Evolutionary conservation across 2,113 vertebrate species (phyloP), one percentile per base, ranked within the genome.

Genomic region (Seriola quinqueradiata): DNA sequence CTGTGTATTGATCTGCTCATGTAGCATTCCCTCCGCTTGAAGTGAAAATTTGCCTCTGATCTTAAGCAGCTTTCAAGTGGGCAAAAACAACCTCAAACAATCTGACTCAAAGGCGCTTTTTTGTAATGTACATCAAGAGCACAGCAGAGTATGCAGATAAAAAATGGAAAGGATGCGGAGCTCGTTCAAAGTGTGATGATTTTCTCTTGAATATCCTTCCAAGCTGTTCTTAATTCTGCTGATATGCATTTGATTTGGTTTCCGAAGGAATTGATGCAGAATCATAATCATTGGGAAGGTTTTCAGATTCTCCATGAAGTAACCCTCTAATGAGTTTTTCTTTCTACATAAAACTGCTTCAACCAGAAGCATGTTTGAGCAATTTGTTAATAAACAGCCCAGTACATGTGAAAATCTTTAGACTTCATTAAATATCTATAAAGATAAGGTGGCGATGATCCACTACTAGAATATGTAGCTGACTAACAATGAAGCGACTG

Each of bases 1-100:
- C 46, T 19, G 65, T 32, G 84, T 88, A 90, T 90, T 90, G 89
- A 92, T 88, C 87, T 77, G 74, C 84, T 87, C 78, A 81, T 83
- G 75, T 80, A 87, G 82, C 73, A 57, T 70, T 90, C 79, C 75
- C 75, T 63, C 74, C 9, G 23, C 72, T 87, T 80, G 4, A 21
- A 83, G 75, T 72, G 63, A 66, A 75, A 79, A 75, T 64, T 67
- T 40, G 70, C 52, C 75, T 90, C 65, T 85, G 84, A 89, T 92
- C 79, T 81, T 63, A 90, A 70, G 42, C 46, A 67, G 75, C 84
- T 90, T 90, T 87, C 71, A 85, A 82, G 81, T 64, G 70, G 38
- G 84, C 38, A 54, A 54, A 90, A 87, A 80, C 84, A 85, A 63
- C 71, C 87, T 86, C 75, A 84, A 81, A 87, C 66, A 79, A 82